phyloP scores from a whole-genome alignment of 2,797 vertebrate species.

The Danionella dracula region DNA sequence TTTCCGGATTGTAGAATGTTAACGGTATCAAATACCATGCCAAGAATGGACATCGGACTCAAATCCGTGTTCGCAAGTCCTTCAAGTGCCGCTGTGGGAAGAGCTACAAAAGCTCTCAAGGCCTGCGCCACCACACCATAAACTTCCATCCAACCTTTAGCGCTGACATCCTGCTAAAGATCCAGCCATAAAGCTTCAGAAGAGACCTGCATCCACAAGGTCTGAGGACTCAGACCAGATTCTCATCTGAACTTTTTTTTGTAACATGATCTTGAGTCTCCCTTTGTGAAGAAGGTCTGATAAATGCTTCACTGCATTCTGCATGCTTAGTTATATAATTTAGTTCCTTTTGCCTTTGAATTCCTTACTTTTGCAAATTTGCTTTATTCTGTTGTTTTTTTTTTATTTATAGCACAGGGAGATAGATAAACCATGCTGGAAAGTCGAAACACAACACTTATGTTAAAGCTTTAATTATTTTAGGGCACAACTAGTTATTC shows the following conservation, averaged over 20 bases:
- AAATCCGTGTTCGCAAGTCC: conserved; percentile 94
- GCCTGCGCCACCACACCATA: conserved; percentile 97
- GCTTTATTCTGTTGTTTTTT: conserved; percentile 72
- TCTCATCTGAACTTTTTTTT: not conserved
- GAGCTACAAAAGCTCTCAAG: conserved; percentile 99
- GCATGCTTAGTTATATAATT: conserved; percentile 76
- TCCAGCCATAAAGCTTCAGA: conserved; percentile 80
- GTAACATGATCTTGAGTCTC: conserved; percentile 11
- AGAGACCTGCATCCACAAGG: no score
- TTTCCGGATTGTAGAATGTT: conserved; percentile 90
- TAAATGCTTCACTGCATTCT: conserved; percentile 70
- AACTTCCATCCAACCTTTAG: conserved; percentile 95
- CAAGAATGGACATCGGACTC: conserved; percentile 96
- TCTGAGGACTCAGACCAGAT: no score
- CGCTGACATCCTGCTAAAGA: conserved; percentile 91
- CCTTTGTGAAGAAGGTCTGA: conserved; percentile 26
- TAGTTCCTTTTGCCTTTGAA: conserved; percentile 65
- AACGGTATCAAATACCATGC: conserved; percentile 98
- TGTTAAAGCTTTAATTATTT: not conserved
- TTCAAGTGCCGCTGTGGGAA: conserved; percentile 98
- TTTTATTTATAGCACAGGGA: conserved; percentile 70
- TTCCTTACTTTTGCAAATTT: conserved; percentile 99
- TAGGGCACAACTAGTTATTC: not conserved
- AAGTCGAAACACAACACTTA: no score
- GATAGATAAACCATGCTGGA: no score